Conservation (phyloP, 1,140 invertebrate species). For the Drosophila lacteicornis region DNA sequence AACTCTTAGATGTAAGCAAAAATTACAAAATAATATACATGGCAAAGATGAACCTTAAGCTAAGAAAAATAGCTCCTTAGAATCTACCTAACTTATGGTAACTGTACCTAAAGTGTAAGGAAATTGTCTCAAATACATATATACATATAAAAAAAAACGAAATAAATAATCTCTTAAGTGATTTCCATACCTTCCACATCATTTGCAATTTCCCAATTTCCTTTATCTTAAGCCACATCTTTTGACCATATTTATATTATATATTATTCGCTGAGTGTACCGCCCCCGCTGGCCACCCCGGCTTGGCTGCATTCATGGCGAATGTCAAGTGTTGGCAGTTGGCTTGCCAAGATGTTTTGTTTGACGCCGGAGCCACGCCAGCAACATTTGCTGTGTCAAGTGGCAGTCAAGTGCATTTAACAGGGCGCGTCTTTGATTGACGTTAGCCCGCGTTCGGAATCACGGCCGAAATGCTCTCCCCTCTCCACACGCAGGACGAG, state of each 20-base stretch:
- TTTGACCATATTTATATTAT: background rate
- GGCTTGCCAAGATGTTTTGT: constrained; percentile 75
- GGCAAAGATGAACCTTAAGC: background rate
- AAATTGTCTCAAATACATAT: too few relatives aligned
- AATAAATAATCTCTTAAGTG: too few relatives aligned
- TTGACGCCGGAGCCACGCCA: constrained; percentile 49
- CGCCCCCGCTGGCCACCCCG: constrained; percentile 1
- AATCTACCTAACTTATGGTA: background rate
- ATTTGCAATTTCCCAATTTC: background rate
- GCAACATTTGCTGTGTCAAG: constrained; percentile 72
- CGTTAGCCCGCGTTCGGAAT: constrained; percentile 56
- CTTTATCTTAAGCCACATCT: background rate
- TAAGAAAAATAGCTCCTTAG: background rate
- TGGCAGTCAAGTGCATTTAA: constrained; percentile 79
- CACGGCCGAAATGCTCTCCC: constrained; percentile 9
- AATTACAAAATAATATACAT: background rate
- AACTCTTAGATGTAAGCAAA: background rate
- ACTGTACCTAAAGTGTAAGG: too few relatives aligned
- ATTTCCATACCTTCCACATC: too few relatives aligned
- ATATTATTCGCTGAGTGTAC: constrained; percentile 1
- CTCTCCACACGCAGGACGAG: background rate
- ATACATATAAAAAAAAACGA: too few relatives aligned
- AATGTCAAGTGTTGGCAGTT: constrained; percentile 79
- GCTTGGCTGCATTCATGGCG: constrained; percentile 62
- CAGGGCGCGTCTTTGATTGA: constrained; percentile 74